Conservation (phyloP, 2,113 vertebrate species). For the Hippocampus comes region DNA sequence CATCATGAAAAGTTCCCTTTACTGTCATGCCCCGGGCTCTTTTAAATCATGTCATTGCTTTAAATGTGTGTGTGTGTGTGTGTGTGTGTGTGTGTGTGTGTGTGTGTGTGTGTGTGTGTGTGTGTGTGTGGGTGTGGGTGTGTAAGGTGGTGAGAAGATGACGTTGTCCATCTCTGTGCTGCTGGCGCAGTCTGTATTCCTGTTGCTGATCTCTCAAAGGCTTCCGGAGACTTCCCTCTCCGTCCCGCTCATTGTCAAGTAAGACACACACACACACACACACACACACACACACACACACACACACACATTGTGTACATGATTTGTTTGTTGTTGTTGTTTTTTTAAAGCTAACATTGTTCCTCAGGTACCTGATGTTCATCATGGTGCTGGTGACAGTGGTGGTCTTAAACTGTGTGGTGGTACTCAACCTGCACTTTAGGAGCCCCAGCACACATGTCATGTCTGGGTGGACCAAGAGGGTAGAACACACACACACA, state of each 20-base stretch:
- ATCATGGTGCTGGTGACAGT: constrained; percentile 91
- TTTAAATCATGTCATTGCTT: background rate
- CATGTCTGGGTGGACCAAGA: constrained; percentile 85
- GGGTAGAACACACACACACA: constrained; percentile 63
- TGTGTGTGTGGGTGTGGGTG: constrained; percentile 30
- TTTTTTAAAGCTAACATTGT: background rate
- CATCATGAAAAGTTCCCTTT: background rate
- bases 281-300: background rate
- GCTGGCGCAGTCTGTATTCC: constrained; percentile 92
- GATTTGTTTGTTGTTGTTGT: background rate
- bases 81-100: constrained; percentile 29
- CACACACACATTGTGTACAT: background rate
- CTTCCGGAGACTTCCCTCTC: constrained; percentile 87
- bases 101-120: constrained; percentile 36
- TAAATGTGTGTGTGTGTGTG: constrained; percentile 23
- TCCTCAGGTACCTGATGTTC: constrained; percentile 90
- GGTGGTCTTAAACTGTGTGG: constrained; percentile 83
- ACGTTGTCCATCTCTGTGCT: constrained; percentile 90
- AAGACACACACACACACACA: constrained; percentile 42
- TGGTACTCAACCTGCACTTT: constrained; percentile 94
- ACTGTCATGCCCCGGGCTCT: background rate
- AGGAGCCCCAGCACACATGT: constrained; percentile 91
- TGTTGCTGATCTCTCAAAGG: constrained; percentile 91
- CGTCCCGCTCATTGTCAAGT: constrained; percentile 90
- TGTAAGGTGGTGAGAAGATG: constrained; percentile 92